These are phyloP conservation scores for Scaptomyza hsui DNA, from an alignment of 1,140 invertebrate genomes.

Conservation along the genomic window DNA sequence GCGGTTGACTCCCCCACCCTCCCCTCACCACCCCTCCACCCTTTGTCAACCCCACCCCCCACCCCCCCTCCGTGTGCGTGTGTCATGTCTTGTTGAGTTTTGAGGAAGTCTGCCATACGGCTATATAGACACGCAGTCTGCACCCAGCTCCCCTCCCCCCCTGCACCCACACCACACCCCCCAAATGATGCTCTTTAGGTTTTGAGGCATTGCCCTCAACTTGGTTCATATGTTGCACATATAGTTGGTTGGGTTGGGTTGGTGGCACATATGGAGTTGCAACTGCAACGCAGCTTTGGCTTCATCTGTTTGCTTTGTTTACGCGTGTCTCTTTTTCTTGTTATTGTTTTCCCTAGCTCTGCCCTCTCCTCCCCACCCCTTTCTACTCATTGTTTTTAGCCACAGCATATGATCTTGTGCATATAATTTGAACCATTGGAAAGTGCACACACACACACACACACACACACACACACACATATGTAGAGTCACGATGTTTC, in stretches of 20 bases:
- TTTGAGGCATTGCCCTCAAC: slow-evolving; percentile 30
- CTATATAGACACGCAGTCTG: slow-evolving; percentile 33
- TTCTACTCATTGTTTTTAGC: background rate
- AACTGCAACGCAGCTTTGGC: slow-evolving; percentile 24
- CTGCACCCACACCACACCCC: no score
- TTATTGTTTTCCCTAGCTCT: slow-evolving; percentile 10
- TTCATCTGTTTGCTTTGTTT: slow-evolving; percentile 28
- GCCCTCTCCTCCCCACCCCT: background rate
- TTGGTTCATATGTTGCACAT: background rate
- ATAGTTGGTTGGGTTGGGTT: background rate
- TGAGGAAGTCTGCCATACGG: slow-evolving; percentile 38
- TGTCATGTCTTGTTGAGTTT: slow-evolving; percentile 30
- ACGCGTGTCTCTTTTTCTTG: slow-evolving; percentile 20
- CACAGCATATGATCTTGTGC: slow-evolving; percentile 14
- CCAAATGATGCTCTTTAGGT: slow-evolving; percentile 1
- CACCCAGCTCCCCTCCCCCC: slow-evolving; percentile 6
- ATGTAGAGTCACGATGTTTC: background rate
- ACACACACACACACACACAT: background rate
- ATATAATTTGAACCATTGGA: slow-evolving; percentile 18
- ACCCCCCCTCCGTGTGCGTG: slow-evolving; percentile 7
- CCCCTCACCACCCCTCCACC: background rate
- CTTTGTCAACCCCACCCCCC: background rate
- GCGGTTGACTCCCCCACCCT: slow-evolving; percentile 26
- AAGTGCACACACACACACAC: slow-evolving; percentile 11
- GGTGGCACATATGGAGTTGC: slow-evolving; percentile 6